Percentiles rank a stretch among this genome's conserved stretches.
These are phyloP conservation scores for Callorhinus ursinus DNA, from an alignment of 2,113 vertebrate genomes.

Conservation along the genomic window DNA sequence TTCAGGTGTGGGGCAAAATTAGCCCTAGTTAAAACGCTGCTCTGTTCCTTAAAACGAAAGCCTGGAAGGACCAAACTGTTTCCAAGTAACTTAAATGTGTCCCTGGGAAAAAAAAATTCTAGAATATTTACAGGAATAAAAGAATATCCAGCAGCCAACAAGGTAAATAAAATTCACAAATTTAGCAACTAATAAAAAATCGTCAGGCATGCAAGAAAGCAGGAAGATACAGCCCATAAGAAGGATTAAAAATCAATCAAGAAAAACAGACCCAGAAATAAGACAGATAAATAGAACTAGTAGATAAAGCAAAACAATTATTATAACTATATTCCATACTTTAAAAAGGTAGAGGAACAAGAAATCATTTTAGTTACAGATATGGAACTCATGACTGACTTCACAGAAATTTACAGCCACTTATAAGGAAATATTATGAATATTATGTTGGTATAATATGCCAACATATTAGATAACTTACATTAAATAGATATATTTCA, in stretches of 20 bases:
- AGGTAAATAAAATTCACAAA: conserved; percentile 15
- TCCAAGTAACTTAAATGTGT: background rate
- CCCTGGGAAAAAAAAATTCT: too few species aligned
- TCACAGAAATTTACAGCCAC: background rate
- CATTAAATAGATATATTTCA: background rate
- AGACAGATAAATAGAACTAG: background rate
- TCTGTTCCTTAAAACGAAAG: background rate
- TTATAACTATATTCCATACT: background rate
- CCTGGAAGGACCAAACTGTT: background rate
- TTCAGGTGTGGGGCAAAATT: background rate
- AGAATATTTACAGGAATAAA: conserved; percentile 20
- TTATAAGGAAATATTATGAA: background rate
- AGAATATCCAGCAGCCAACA: background rate
- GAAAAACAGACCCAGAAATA: background rate
- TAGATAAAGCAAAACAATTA: background rate
- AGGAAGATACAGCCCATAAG: background rate
- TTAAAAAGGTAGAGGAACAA: background rate
- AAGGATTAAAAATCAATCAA: background rate
- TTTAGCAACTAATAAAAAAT: conserved; percentile 28
- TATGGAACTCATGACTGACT: background rate
- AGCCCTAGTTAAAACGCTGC: background rate
- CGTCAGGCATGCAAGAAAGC: background rate
- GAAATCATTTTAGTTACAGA: background rate
- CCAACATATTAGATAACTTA: background rate
- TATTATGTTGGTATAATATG: background rate